phyloP scores from a whole-genome alignment of 2,888 invertebrate species.

The Apamea monoglypha region DNA sequence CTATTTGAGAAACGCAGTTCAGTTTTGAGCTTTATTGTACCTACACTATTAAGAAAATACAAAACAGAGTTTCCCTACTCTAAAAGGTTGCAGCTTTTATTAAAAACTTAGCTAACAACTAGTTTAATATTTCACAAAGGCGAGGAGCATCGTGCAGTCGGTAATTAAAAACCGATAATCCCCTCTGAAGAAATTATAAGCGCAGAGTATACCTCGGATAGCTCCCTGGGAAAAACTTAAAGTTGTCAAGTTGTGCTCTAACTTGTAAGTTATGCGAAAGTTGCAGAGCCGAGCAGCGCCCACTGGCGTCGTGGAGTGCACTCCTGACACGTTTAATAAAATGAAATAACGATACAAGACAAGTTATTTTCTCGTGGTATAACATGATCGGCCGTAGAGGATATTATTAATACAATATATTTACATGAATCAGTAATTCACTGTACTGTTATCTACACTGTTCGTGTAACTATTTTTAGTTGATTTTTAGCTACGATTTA shows the following conservation, averaged over 20 bases:
- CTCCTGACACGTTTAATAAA: constrained; percentile 15
- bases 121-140: constrained; percentile 55
- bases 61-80: not conserved
- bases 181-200: constrained; percentile 64
- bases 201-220: constrained; percentile 36
- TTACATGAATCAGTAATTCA: not conserved
- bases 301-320: constrained; percentile 37
- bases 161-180: constrained; percentile 83
- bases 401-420: not conserved
- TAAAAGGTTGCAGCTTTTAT: constrained; percentile 15
- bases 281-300: constrained; percentile 36
- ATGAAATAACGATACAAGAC: constrained; percentile 20
- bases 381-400: not conserved
- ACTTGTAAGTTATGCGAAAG: constrained; percentile 71
- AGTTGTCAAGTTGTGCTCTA: constrained; percentile 60
- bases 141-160: constrained; percentile 49
- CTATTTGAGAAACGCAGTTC: not conserved
- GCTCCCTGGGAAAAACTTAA: constrained; percentile 68
- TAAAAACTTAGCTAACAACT: constrained; percentile 36
- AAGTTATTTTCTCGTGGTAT: constrained; percentile 1
- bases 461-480: not conserved
- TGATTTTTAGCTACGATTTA: not conserved
- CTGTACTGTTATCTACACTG: no score
- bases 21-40: not conserved
- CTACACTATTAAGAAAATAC: not conserved